phyloP scores from a whole-genome alignment of 2,888 invertebrate species.

The Hyposoter dolosus region DNA sequence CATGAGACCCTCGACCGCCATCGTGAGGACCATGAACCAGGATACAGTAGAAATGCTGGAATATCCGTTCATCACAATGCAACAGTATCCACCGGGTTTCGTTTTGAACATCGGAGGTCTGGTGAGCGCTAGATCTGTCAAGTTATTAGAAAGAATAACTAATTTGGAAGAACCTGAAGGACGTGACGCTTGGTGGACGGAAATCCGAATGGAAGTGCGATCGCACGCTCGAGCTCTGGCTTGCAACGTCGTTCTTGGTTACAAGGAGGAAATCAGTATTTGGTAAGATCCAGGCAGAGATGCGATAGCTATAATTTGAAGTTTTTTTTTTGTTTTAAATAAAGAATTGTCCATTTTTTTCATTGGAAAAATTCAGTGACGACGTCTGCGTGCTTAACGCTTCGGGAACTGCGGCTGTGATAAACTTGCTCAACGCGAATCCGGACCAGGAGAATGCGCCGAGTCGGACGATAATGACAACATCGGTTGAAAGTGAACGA shows the following conservation, averaged over 20 bases:
- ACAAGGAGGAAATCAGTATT: conserved; percentile 96
- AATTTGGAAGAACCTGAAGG: conserved; percentile 96
- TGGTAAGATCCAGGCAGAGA: conserved; percentile 88
- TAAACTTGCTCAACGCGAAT: conserved; percentile 86
- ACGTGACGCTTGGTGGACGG: conserved; percentile 98
- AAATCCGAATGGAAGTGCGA: conserved; percentile 96
- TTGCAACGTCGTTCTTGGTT: conserved; percentile 97
- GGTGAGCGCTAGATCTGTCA: conserved; percentile 93
- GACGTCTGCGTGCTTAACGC: conserved; percentile 98
- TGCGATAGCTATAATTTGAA: neutral
- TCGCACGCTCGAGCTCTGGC: conserved; percentile 96
- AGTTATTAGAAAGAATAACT: conserved; percentile 92
- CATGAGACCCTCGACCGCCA: conserved; percentile 86
- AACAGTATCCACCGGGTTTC: conserved; percentile 95
- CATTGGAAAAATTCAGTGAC: conserved; percentile 88
- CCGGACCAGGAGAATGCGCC: conserved; percentile 79
- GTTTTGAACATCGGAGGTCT: conserved; percentile 95
- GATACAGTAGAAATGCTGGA: conserved; percentile 96
- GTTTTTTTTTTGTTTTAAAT: too few species aligned
- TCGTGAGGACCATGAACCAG: conserved; percentile 89
- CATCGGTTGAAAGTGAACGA: conserved; percentile 86
- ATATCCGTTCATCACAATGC: conserved; percentile 97
- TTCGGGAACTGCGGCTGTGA: conserved; percentile 96
- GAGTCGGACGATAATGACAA: conserved; percentile 83
- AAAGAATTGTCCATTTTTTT: neutral